Base-by-base conservation (phyloP, 1,140 invertebrate species). In the Drosophila repleta region DNA sequence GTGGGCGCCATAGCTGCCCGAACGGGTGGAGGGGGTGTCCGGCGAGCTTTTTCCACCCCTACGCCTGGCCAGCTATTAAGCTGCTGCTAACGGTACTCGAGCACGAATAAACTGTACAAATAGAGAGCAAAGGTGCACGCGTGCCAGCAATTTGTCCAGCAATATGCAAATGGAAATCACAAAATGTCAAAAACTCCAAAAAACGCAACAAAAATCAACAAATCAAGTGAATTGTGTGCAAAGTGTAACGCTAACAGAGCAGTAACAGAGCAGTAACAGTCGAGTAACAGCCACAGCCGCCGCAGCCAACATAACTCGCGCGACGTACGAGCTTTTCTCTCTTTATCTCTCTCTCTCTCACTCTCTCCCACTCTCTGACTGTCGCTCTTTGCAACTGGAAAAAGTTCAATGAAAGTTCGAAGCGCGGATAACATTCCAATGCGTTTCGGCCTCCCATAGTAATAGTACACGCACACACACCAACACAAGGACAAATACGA, bases 351-450 rank as follows among this genome's bases (percentile, higher is more conserved):
- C 32, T 53, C 60, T 15, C 20, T 18, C 29, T 20, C 21, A 26
- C 60, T 21, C 20, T n/a, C 20, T 10, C 48, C 43, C n/a, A 15
- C 18, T 66, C 17, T 51, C 55, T 21, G 26, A 57, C 57, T 55
- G 39, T 48, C 49, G 32, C 55, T 45, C 46, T 60, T 43, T 43
- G 39, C 56, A 65, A 62, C 45, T 18, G 35, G 61, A 32, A 78
- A 75, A 76, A 78, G 76, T 78, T 79, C 76, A 76, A 84, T 84
- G 62, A 83, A 84, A 83, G 66, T 72, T 76, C 60, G 37, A 79
- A 45, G 79, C 73, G 73, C 83, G 83, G 83, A 88, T 88, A 88
- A 88, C 64, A 68, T 79, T 83, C 69, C 76, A 87, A 78, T 67
- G 69, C 58, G 71, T 53, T 52, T 43, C 48, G 29, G 37, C n/a